Conservation (phyloP, 2,888 invertebrate species). For the Smittia sp. region DNA sequence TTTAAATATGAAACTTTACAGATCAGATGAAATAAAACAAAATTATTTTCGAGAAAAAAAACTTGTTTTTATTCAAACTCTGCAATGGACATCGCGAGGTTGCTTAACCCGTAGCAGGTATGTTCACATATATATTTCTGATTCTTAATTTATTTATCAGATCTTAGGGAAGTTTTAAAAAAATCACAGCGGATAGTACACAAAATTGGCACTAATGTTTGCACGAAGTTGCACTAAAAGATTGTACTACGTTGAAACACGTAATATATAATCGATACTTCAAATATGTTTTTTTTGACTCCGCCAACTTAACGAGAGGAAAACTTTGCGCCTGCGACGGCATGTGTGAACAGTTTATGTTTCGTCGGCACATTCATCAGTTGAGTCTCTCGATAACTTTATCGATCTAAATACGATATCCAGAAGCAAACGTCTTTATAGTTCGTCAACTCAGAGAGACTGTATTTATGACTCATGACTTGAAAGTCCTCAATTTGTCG, state of each 20-base stretch:
- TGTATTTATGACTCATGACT: slow-evolving; percentile 3
- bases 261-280: slow-evolving; percentile 16
- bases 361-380: neutral
- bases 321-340: neutral
- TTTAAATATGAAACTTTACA: neutral
- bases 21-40: neutral
- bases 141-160: too few relatives aligned
- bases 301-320: neutral
- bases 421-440: neutral
- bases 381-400: neutral
- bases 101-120: too few relatives aligned
- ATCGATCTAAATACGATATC: neutral
- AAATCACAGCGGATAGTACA: neutral
- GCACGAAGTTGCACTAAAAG: too few relatives aligned
- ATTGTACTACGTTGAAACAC: neutral
- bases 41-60: neutral
- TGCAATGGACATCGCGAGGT: neutral
- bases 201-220: too few relatives aligned
- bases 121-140: too few relatives aligned
- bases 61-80: neutral
- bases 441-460: neutral
- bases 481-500: slow-evolving; percentile 3
- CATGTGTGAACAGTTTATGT: neutral
- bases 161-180: too few relatives aligned
- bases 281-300: neutral